Evolutionary conservation across 2,113 vertebrate genomes (phyloP).

Genomic region (Oxyura jamaicensis): DNA sequence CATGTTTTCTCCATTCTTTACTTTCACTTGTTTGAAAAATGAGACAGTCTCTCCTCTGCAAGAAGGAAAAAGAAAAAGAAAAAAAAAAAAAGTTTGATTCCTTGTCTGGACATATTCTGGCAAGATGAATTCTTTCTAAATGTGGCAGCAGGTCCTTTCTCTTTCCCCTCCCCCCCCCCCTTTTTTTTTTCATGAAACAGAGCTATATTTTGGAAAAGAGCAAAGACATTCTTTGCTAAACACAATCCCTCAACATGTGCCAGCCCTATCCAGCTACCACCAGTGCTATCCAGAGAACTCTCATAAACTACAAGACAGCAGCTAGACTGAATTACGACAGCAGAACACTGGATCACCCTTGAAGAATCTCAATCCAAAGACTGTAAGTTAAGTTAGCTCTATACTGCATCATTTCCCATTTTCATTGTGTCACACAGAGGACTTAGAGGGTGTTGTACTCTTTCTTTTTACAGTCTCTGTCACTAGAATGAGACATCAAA

Average conservation of each 20-base stretch:
- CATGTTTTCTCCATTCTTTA: not conserved
- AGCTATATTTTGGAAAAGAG: slow-evolving; percentile 2
- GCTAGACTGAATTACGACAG: not conserved
- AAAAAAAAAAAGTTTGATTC: not conserved
- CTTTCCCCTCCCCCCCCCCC: too few relatives aligned
- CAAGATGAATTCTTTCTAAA: not conserved
- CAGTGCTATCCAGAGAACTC: not conserved
- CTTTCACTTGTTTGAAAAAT: slow-evolving; percentile 2
- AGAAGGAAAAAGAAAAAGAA: not conserved
- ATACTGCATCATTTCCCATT: not conserved
- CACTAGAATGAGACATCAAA: slow-evolving; percentile 9
- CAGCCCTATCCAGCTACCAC: not conserved
- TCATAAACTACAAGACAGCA: not conserved
- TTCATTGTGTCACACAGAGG: slow-evolving; percentile 13
- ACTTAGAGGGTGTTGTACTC: slow-evolving; percentile 31
- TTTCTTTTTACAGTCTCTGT: slow-evolving; percentile 16
- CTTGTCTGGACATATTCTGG: not conserved
- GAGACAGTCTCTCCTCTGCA: not conserved
- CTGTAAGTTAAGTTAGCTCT: not conserved
- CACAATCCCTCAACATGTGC: not conserved
- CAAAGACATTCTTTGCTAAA: slow-evolving; percentile 31
- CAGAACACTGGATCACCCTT: not conserved
- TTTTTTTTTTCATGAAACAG: not conserved
- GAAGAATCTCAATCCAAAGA: not conserved
- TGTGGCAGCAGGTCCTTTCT: not conserved